Evolutionary conservation across 2,888 invertebrate species (phyloP), one percentile per base, ranked within the genome.

Genomic region (Syrphus vitripennis): DNA sequence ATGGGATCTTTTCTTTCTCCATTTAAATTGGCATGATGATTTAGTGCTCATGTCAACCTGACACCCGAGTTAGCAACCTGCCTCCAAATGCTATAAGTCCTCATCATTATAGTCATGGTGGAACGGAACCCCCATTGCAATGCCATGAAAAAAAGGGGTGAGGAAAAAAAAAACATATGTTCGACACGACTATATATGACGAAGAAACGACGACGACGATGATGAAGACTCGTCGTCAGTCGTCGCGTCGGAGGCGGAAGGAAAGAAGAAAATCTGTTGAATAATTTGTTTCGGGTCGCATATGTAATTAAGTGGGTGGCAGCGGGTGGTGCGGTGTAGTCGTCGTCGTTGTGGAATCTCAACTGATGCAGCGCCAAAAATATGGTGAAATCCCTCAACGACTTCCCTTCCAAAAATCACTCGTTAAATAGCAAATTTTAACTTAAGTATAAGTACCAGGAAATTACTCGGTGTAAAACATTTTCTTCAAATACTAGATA

Each of bases 11-110:
- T 69, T 71, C 80, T 80, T 80, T 55, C 77, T 86, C 50, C 82
- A 70, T 82, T 86, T 77, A 86, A 86, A 86, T 86, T 86, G 86
- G 86, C 82, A 82, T 70, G 82, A 78, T 86, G 86, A 86, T 86
- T 82, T 86, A 86, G 82, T 86, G 61, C 69, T 74, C 82, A 77
- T 82, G 86, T 82, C 86, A 86, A 86, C 74, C 82, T 86, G 86
- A 86, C 86, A 86, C 86, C 82, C 77, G 70, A 86, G 77, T 74
- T 86, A 78, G 82, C 82, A 82, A 78, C 78, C 86, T 86, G 86
- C 84, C 74, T 84, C 75, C 63, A 69, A 67, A 67, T 14, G 55
- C 79, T 71, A 57, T 70, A 74, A 83, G 63, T 53, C 63, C 75
- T 57, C 72, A 53, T 55, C 74, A 70, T 10, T n/a, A 24, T 7